Conservation (phyloP, 2,888 invertebrate species). For the Drosophila merina region DNA sequence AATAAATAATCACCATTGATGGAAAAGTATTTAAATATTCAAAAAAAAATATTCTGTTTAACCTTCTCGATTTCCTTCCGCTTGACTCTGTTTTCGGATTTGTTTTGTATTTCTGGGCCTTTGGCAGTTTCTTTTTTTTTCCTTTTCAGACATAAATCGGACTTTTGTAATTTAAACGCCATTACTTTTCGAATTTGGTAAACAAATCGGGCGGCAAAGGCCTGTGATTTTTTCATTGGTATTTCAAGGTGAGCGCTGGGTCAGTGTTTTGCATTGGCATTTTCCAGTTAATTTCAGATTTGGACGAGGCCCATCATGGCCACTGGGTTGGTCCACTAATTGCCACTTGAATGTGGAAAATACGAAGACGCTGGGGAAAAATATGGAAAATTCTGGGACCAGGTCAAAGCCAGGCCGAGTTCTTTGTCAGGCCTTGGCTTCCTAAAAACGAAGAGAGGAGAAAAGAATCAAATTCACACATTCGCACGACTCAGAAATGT, state of each 20-base stretch:
- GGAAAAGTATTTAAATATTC: not conserved
- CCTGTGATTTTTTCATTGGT: slow-evolving; percentile 36
- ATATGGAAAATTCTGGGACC: slow-evolving; percentile 14
- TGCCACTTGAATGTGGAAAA: slow-evolving; percentile 54
- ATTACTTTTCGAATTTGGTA: slow-evolving; percentile 66
- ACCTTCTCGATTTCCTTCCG: slow-evolving; percentile 2
- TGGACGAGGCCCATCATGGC: slow-evolving; percentile 21
- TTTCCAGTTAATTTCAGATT: slow-evolving; percentile 48
- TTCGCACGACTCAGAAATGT: slow-evolving; percentile 19
- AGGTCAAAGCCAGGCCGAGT: slow-evolving; percentile 30
- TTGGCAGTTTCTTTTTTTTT: slow-evolving; percentile 19
- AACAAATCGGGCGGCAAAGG: slow-evolving; percentile 52
- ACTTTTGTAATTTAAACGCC: slow-evolving; percentile 69
- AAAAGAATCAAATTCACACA: slow-evolving; percentile 39
- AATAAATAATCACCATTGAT: too few species aligned
- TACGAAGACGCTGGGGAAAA: slow-evolving; percentile 1
- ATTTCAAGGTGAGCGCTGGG: slow-evolving; percentile 59
- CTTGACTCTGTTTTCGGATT: slow-evolving; percentile 13
- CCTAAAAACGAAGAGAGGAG: slow-evolving; percentile 11
- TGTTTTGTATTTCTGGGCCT: not conserved
- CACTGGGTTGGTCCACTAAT: slow-evolving; percentile 51
- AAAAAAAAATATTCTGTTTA: not conserved
- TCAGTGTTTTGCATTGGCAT: slow-evolving; percentile 38
- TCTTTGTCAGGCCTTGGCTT: slow-evolving; percentile 36
- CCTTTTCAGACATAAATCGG: slow-evolving; percentile 32